A percentile compares a stretch with the other conserved stretches of the same genome.
Evolutionary conservation across 2,888 invertebrate species (phyloP).

Genomic region (Stegophylla sp.): DNA sequence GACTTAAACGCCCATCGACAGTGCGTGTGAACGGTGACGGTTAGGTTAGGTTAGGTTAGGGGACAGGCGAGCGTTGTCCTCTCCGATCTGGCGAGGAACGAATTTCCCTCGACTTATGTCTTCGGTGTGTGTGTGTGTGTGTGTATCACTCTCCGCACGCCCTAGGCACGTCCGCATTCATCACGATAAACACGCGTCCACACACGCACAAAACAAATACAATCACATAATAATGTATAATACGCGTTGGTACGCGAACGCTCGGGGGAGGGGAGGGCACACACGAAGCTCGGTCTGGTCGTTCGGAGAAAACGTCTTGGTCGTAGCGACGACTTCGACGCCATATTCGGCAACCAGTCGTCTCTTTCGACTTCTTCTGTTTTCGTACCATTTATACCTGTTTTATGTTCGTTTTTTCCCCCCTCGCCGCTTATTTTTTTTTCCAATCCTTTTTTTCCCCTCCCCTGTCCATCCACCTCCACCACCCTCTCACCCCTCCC

Average conservation of each 20-base stretch:
- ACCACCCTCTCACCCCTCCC: constrained; percentile 3
- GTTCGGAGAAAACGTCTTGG: constrained; percentile 41
- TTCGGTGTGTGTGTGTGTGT: too few relatives aligned
- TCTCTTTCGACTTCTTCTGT: constrained; percentile 42
- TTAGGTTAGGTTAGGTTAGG: too few relatives aligned
- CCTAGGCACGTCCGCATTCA: constrained; percentile 35
- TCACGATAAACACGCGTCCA: constrained; percentile 11
- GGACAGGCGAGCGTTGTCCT: background rate
- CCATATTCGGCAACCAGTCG: constrained; percentile 57
- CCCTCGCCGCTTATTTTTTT: background rate
- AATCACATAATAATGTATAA: background rate
- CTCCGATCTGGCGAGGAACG: constrained; percentile 22
- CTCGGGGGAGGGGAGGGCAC: too few relatives aligned
- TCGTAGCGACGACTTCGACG: too few relatives aligned
- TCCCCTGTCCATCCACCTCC: too few relatives aligned
- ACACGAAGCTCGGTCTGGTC: constrained; percentile 17
- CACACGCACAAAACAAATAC: background rate
- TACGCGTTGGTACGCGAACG: background rate
- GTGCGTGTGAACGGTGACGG: too few relatives aligned
- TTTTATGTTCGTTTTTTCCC: constrained; percentile 20
- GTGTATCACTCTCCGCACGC: too few relatives aligned
- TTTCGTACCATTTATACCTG: constrained; percentile 55
- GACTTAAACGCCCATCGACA: constrained; percentile 27
- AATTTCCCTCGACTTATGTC: constrained; percentile 40
- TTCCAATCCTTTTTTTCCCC: constrained; percentile 1